These are phyloP conservation scores for Drosophila suzukii DNA, from an alignment of 1,140 invertebrate species.

Conservation along the genomic window DNA sequence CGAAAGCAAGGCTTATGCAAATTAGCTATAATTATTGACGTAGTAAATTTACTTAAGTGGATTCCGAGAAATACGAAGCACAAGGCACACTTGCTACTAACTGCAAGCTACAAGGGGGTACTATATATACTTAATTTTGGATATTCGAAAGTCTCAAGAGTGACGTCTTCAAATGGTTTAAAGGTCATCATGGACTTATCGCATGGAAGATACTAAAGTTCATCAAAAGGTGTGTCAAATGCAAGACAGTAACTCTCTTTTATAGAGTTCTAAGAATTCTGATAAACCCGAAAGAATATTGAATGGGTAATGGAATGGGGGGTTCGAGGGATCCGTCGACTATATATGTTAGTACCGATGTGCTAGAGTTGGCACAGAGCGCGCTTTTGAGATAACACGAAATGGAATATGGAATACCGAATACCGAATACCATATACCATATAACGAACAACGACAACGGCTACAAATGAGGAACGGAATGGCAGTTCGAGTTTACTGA, in stretches of 20 bases:
- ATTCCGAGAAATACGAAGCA: conserved; percentile 35
- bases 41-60: conserved; percentile 49
- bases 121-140: not conserved
- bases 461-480: conserved; percentile 35
- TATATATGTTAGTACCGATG: conserved; percentile 27
- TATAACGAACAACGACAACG: conserved; percentile 11
- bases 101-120: not conserved
- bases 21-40: conserved; percentile 49
- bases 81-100: conserved; percentile 7
- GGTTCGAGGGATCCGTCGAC: not conserved
- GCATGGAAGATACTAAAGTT: not conserved
- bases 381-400: conserved; percentile 54
- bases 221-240: not conserved
- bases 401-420: not conserved
- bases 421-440: not conserved
- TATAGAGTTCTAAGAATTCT: conserved; percentile 40
- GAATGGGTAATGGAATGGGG: not conserved
- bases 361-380: conserved; percentile 57
- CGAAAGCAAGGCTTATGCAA: conserved; percentile 45
- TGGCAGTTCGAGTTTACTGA: conserved; percentile 48
- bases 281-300: conserved; percentile 26
- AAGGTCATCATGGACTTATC: conserved; percentile 1
- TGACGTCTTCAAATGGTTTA: conserved; percentile 5
- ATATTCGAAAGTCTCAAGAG: not conserved
- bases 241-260: conserved; percentile 42